Base-by-base conservation (phyloP, 2,797 vertebrate species). In the Tarsius wallacei region DNA sequence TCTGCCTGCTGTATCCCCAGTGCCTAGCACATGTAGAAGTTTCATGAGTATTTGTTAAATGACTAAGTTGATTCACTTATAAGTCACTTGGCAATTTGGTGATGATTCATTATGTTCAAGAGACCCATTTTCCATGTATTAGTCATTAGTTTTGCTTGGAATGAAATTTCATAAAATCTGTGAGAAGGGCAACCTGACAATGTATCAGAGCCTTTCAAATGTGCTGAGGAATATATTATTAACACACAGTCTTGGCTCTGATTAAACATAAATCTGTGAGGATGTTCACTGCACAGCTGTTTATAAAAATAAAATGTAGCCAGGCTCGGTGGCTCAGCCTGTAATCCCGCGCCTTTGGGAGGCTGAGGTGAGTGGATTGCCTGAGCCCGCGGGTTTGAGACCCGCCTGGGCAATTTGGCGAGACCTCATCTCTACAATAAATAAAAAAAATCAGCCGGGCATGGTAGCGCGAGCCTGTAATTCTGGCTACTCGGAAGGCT, bases 21-120 rank as follows among this genome's bases (percentile, higher is more conserved):
- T n/a, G 66, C 74, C 59, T 77, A 19, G 68, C 64, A 77, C 6
- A 2, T 74, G 26, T 47, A 70, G 78, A 96, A 94, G 42, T 93
- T 76, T 86, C 73, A 49, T 77, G 28, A 73, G 31, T 70, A 55
- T 82, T 71, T 93, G 49, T 81, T 90, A 64, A 95, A 47, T 83
- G 80, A 93, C 77, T 93, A 68, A 74, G 68, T 88, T 90, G 61
- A 78, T 91, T 97, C 66, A 74, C 71, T 78, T 91, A 71, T 47
- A 96, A 93, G 63, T 96, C 90, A 68, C 57, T 94, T 92, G 91
- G 84, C 61, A 89, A 82, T 82, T 84, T 92, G 57, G 76, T 64
- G 16, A 91, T 94, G 86, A 88, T 66, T 96, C 77, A 22, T 76
- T 91, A 47, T 49, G 33, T 96, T 93, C 76, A 59, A 74, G 87